phyloP scores from a whole-genome alignment of 2,113 vertebrate species.

The Coptodon bakossiorum region DNA sequence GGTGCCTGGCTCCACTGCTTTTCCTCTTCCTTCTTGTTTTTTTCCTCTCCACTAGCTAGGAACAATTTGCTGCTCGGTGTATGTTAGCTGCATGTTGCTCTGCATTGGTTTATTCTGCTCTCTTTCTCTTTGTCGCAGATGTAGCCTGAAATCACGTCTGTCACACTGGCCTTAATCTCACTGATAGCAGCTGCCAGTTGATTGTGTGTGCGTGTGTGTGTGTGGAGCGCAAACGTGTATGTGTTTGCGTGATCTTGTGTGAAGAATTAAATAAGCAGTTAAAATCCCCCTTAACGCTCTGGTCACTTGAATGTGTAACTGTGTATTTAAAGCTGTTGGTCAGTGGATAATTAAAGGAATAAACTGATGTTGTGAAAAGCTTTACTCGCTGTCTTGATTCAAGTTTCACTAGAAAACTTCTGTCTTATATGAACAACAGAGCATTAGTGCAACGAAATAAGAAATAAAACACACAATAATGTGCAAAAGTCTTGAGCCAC shows the following conservation, averaged over 20 bases:
- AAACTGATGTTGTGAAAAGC: neutral
- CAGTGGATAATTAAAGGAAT: neutral
- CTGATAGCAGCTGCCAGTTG: constrained; percentile 55
- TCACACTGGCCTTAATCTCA: constrained; percentile 66
- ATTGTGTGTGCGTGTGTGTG: neutral
- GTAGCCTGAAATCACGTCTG: constrained; percentile 59
- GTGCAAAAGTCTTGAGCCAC: neutral
- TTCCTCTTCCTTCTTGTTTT: constrained; percentile 4
- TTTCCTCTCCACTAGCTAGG: constrained; percentile 21
- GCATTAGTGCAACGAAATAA: neutral
- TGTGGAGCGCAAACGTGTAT: neutral
- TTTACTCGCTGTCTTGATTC: neutral
- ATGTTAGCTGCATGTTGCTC: constrained; percentile 17
- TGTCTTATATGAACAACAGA: neutral
- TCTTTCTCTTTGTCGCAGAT: constrained; percentile 55
- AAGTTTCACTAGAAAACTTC: neutral
- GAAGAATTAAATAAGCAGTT: constrained; percentile 28
- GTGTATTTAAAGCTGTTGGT: neutral
- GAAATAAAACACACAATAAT: rapidly evolving
- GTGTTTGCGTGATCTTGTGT: neutral
- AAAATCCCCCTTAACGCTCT: neutral
- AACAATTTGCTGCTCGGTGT: constrained; percentile 37
- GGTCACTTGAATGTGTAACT: constrained; percentile 5
- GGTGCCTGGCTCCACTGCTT: constrained; percentile 33
- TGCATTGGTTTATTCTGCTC: constrained; percentile 49